Base-by-base conservation (phyloP, 1,140 invertebrate species). In the Megalonaias nervosa region DNA sequence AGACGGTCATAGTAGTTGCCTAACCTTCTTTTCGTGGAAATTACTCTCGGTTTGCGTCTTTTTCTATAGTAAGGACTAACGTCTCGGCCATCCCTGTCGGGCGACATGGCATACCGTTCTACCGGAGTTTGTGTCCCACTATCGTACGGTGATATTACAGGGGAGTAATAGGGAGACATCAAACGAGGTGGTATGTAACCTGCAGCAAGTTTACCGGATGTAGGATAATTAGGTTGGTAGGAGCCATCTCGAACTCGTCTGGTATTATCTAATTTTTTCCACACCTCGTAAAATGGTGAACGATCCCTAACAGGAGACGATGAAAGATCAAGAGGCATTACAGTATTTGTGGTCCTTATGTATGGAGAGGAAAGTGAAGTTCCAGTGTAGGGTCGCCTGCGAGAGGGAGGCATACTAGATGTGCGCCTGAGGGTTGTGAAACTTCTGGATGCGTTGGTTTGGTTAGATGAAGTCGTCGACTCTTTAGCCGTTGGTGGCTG, bases 1-100 rank as follows among this genome's bases (percentile, higher is more conserved):
- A 78, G 23, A 13, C 76, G 70, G 48, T 73, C 65, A 56, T 78
- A 78, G 31, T 78, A 78, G 61, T 78, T 78, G 19, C 76, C 76
- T 31, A 74, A 59, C 26, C 66, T 57, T 66, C 71, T 66, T 55
- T 78, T 78, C 4, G 70, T 67, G 3, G 76, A 64, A 16, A 78
- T 38, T 2, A 78, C 66, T 12, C 75, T 61, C 55, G 74, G 75
- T 64, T 78, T 78, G 59, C 48, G 74, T 56, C 76, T 64, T 60
- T 72, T 71, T 68, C 68, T 78, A 56, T 58, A 62, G 38, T 48
- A 48, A 6, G 38, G 38, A 48, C 38, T 48, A 11, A 48, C 38
- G 38, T 48, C 38, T 6, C 6, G 38, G 38, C 38, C 38, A 48
- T 48, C 38, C 38, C 38, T 48, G 38, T 48, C 38, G 4, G 38